A percentile compares a stretch with the other conserved stretches of the same genome.
Conservation (phyloP, 1,140 invertebrate genomes). For the Ips typographus region DNA sequence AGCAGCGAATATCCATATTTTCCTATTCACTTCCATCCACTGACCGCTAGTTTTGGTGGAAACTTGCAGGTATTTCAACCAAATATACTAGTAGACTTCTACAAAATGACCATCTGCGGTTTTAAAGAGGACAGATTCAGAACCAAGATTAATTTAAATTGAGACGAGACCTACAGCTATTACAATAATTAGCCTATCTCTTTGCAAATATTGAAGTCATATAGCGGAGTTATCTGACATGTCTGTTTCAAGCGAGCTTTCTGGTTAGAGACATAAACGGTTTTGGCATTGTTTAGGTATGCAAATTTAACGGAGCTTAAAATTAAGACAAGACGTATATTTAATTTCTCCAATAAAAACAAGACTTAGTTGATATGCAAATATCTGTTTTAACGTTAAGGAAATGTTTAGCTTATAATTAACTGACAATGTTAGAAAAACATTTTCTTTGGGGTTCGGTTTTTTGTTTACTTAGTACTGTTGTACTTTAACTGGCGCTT, state of each 20-base stretch:
- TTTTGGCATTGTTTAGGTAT: conserved; percentile 29
- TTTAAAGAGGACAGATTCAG: conserved; percentile 14
- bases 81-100: too few species aligned
- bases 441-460: neutral
- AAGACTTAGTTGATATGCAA: conserved; percentile 5
- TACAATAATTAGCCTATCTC: conserved; percentile 35
- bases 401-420: conserved; percentile 1
- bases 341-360: conserved; percentile 17
- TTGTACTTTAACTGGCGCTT: too few species aligned
- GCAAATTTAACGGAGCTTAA: conserved; percentile 26
- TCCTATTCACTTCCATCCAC: too few species aligned
- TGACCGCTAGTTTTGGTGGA: too few species aligned
- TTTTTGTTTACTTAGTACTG: too few species aligned
- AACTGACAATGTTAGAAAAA: neutral
- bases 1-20: too few species aligned
- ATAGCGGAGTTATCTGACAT: conserved; percentile 27
- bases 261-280: conserved; percentile 26
- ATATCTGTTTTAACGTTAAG: neutral
- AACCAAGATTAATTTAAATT: conserved; percentile 25
- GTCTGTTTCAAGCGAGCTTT: conserved; percentile 26
- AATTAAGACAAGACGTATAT: conserved; percentile 17
- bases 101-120: conserved; percentile 23
- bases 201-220: conserved; percentile 33
- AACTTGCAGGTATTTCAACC: too few species aligned
- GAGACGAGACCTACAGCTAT: conserved; percentile 21